Conservation (phyloP, 2,888 invertebrate genomes). For the Molorchus minor region DNA sequence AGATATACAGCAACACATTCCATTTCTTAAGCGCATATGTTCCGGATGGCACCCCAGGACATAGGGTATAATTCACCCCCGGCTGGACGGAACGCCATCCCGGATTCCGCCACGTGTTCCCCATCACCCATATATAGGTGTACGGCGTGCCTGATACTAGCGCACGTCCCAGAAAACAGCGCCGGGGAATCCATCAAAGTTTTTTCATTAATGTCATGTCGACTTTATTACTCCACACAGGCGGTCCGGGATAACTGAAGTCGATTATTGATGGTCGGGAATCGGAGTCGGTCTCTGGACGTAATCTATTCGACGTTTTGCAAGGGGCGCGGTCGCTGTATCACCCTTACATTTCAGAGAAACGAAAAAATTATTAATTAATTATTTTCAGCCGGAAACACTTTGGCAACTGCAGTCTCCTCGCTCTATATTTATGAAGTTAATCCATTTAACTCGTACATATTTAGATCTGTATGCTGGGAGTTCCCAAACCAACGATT, state of each 20-base stretch:
- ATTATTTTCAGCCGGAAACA: too few relatives aligned
- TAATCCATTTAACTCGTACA: too few relatives aligned
- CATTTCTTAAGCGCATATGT: slow-evolving; percentile 8
- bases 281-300: too few relatives aligned
- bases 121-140: slow-evolving; percentile 1
- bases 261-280: neutral
- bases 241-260: neutral
- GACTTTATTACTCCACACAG: slow-evolving; percentile 3
- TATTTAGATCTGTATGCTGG: too few relatives aligned
- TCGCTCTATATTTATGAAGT: too few relatives aligned
- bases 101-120: slow-evolving; percentile 12
- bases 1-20: slow-evolving; percentile 2
- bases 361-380: too few relatives aligned
- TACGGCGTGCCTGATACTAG: neutral
- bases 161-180: slow-evolving; percentile 4
- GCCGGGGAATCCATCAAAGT: slow-evolving; percentile 9
- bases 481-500: too few relatives aligned
- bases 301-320: too few relatives aligned
- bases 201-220: slow-evolving; percentile 21
- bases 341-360: too few relatives aligned
- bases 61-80: slow-evolving; percentile 13
- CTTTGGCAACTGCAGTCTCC: too few relatives aligned
- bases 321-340: too few relatives aligned
- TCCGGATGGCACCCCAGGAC: slow-evolving; percentile 8
- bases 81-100: neutral